Conservation (phyloP, 2,113 vertebrate genomes). For the Mandrillus leucophaeus region DNA sequence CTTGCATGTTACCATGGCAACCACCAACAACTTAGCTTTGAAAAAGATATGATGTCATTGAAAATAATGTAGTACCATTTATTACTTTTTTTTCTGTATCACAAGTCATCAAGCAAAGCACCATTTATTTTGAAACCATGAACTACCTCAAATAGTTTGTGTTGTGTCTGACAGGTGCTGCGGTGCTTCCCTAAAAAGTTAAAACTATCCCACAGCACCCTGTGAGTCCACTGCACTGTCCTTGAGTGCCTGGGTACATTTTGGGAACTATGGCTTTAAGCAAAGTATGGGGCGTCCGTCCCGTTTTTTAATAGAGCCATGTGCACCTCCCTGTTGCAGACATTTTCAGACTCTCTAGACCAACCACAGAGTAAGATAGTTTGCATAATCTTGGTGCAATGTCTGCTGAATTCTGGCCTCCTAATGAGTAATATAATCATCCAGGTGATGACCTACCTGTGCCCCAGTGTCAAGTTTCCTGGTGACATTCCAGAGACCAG, state of each 20-base stretch:
- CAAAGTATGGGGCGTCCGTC: not conserved
- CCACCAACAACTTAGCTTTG: not conserved
- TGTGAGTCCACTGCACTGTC: not conserved
- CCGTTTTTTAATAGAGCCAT: not conserved
- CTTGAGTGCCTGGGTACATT: accelerated
- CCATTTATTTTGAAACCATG: not conserved
- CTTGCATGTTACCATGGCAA: not conserved
- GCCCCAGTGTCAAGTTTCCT: not conserved
- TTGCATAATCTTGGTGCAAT: not conserved
- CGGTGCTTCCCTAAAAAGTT: not conserved
- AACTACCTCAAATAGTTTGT: not conserved
- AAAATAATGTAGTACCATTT: not conserved
- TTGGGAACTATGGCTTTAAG: not conserved
- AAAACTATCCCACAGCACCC: not conserved
- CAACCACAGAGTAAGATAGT: not conserved
- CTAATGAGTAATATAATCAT: not conserved
- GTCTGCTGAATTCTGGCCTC: not conserved
- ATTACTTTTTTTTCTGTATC: too few relatives aligned
- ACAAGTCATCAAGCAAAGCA: not conserved
- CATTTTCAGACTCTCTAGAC: not conserved
- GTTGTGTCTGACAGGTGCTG: not conserved
- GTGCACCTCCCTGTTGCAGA: not conserved
- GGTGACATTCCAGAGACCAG: not conserved
- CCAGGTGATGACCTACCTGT: not conserved
- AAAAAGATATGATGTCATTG: not conserved